Conservation (phyloP, 2,888 invertebrate genomes). For the Cheilosia vernalis region DNA sequence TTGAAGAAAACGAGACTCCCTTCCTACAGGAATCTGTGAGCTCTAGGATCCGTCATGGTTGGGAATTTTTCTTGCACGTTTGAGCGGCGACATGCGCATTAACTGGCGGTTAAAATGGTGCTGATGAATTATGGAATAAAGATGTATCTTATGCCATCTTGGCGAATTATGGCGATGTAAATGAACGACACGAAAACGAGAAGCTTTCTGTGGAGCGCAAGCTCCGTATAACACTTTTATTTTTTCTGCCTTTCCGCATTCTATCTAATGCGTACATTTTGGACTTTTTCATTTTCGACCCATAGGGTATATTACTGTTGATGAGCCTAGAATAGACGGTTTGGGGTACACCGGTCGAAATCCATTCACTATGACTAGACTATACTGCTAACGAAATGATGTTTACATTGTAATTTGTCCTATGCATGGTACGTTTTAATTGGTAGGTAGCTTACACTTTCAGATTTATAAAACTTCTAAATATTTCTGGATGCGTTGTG, state of each 20-base stretch:
- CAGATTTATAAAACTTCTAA: no score
- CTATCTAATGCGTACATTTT: conserved; percentile 38
- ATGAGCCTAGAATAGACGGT: background rate
- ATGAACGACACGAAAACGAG: background rate
- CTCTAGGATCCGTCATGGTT: conserved; percentile 45
- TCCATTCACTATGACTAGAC: no score
- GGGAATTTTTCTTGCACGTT: conserved; percentile 40
- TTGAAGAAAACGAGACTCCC: conserved; percentile 1
- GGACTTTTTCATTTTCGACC: background rate
- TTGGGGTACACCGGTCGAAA: background rate
- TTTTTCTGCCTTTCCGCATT: background rate
- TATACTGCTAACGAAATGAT: no score
- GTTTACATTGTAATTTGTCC: no score
- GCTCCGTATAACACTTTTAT: conserved; percentile 62
- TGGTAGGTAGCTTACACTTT: no score
- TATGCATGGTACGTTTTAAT: no score
- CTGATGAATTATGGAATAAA: conserved; percentile 47
- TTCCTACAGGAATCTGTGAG: conserved; percentile 32
- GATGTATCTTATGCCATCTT: conserved; percentile 11
- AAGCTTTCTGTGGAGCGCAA: conserved; percentile 56
- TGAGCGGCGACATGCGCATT: conserved; percentile 58
- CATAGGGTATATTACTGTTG: conserved; percentile 14
- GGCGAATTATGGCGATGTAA: background rate
- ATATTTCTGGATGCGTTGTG: no score
- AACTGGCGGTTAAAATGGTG: conserved; percentile 7